Conservation (phyloP, 1,140 invertebrate species). For the Mactra quadrangularis region DNA sequence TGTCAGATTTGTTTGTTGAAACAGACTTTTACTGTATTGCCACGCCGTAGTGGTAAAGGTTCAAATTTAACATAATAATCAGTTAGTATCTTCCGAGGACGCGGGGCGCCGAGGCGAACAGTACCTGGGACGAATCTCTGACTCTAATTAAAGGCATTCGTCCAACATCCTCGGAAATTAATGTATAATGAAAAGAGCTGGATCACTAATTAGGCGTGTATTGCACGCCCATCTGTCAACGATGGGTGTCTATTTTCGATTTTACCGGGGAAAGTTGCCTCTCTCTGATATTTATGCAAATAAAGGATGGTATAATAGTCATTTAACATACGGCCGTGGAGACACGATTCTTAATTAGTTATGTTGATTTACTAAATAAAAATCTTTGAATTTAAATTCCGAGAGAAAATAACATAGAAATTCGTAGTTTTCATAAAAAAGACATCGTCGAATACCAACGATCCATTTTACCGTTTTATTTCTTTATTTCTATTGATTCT, state of each 20-base stretch:
- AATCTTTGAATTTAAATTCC: neutral
- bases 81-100: neutral
- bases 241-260: constrained; percentile 30
- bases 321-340: constrained; percentile 10
- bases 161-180: neutral
- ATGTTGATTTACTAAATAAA: neutral
- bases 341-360: constrained; percentile 13
- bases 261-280: neutral
- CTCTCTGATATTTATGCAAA: constrained; percentile 35
- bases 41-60: constrained; percentile 9
- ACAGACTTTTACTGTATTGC: constrained; percentile 30
- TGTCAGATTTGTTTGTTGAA: constrained; percentile 24
- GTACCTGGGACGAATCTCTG: constrained; percentile 9
- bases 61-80: constrained; percentile 21
- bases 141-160: neutral
- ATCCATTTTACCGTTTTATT: no score
- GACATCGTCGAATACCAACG: no score
- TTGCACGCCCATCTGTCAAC: constrained; percentile 38
- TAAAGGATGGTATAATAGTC: constrained; percentile 2
- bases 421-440: no score
- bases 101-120: constrained; percentile 30
- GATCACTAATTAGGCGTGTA: constrained; percentile 6
- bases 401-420: no score
- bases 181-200: neutral
- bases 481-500: no score